Base-by-base conservation (phyloP, 2,888 invertebrate genomes). In the Steinernema hermaphroditum region DNA sequence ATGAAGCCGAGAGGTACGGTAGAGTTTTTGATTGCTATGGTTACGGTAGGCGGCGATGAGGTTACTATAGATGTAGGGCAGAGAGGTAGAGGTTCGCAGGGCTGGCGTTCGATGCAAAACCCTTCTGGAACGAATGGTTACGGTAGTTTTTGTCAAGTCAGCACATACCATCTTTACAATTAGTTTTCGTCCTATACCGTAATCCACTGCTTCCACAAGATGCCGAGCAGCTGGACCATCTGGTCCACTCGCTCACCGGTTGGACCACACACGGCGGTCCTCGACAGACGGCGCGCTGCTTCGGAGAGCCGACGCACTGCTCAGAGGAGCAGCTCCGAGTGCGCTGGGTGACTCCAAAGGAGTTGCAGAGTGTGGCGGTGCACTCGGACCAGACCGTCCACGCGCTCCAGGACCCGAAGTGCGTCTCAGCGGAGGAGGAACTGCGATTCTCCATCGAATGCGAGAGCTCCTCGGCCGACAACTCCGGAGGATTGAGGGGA, bases 21-120 rank as follows among this genome's bases (percentile, higher is more conserved):
- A 22, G 54, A 6, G 54, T 24, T 24, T 54, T 54, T 54, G 2
- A 27, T 9, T 2, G 54, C 6, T 54, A 27, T 8, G 54, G 54
- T 54, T 54, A 9, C 54, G 54, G 54, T 54, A 54, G 54, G 24
- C 16, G 46, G n/a, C 16, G n/a, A n/a, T n/a, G n/a, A n/a, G n/a
- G n/a, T n/a, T n/a, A n/a, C n/a, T n/a, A n/a, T n/a, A n/a, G n/a
- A n/a, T n/a, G n/a, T n/a, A n/a, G 46, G 19, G 16, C 46, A 46
- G 27, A 8, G 27, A 4, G 54, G 54, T 6, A 54, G 27, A 27
- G 24, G 12, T 4, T 22, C 27, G 19, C 54, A 54, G 24, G 54
- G 27, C 8, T 22, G 54, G 2, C 54, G 22, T 24, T 54, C 54
- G 12, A 54, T 22, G 27, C 54, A 54, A 16, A 54, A 54, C 8